Evolutionary conservation across 2,113 vertebrate species (phyloP).

Genomic region (Todiramphus chloris): DNA sequence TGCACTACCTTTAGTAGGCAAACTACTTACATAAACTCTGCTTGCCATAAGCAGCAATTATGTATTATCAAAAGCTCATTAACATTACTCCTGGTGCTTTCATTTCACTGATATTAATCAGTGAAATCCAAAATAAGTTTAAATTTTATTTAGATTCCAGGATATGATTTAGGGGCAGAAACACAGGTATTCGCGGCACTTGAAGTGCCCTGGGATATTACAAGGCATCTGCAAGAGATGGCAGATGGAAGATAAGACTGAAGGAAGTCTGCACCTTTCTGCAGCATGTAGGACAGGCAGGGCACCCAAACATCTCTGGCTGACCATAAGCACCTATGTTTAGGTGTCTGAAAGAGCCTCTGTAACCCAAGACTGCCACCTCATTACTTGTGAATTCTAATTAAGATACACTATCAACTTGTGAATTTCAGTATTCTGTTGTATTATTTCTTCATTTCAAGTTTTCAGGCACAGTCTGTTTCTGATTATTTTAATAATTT

Average conservation of each 20-base stretch:
- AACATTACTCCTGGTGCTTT: conserved; percentile 29
- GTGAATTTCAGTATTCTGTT: not conserved
- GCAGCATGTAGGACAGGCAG: not conserved
- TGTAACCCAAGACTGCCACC: not conserved
- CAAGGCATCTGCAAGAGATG: not conserved
- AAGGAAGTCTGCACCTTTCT: not conserved
- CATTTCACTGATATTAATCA: not conserved
- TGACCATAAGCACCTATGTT: not conserved
- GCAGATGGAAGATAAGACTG: not conserved
- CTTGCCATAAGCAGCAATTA: conserved; percentile 4
- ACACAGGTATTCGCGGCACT: not conserved
- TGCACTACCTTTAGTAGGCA: not conserved
- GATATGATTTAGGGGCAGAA: not conserved
- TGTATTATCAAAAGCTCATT: conserved; percentile 6
- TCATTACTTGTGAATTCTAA: not conserved
- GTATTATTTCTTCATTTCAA: not conserved
- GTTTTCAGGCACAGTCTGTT: not conserved
- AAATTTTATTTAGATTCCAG: conserved; percentile 30
- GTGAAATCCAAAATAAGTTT: conserved; percentile 10
- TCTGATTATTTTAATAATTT: not conserved
- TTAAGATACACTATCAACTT: not conserved
- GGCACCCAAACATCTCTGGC: not conserved
- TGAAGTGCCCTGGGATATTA: not conserved
- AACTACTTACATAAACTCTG: not conserved
- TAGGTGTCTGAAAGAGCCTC: not conserved